Base-by-base conservation (phyloP, 2,888 invertebrate species). In the Diarsia mendica region DNA sequence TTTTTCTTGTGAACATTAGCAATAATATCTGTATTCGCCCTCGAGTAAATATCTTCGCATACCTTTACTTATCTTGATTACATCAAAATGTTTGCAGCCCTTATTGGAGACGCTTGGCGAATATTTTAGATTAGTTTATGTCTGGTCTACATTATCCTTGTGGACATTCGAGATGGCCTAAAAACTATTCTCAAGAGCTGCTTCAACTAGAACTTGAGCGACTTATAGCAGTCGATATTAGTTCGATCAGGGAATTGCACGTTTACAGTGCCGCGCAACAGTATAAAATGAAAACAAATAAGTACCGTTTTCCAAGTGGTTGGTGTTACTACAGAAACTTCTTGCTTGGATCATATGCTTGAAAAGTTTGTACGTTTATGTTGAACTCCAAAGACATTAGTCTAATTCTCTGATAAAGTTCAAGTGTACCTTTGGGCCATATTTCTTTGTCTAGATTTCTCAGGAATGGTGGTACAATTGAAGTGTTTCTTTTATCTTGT, bases 1-100 rank as follows among this genome's bases (percentile, higher is more conserved):
- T 90, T 92, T 89, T 91, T 89, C 87, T 89, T 87, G 82, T 81
- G 55, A 70, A 51, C 73, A 77, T 79, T 84, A 77, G 70, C 82
- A 81, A 87, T 81, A 86, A 87, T 89, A 87, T 82, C 76, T 77
- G 66, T 71, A 64, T 75, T 63, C 63, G 48, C 55, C 48, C 55
- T 80, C 33, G 20, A 66, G 55, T 75, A 61, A 58, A 67, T 67
- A 74, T 61, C 67, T 64, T 64, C 46, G 18, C 53, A 51, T 66
- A 84, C 65, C 44, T 78, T 65, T 65, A 44, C 55, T 75, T 67
- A 61, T 60, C 58, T 67, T 53, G 64, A 71, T 71, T 74, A 65
- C 46, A 75, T 58, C 60, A 72, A 75, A 77, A 80, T 67, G 55
- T 72, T 69, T 68, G 67, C 60, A 73, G n/a, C 46, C 46, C 61